Evolutionary conservation across 2,888 invertebrate genomes (phyloP), one percentile per base, ranked within the genome.

Genomic region (Machimus rusticus): DNA sequence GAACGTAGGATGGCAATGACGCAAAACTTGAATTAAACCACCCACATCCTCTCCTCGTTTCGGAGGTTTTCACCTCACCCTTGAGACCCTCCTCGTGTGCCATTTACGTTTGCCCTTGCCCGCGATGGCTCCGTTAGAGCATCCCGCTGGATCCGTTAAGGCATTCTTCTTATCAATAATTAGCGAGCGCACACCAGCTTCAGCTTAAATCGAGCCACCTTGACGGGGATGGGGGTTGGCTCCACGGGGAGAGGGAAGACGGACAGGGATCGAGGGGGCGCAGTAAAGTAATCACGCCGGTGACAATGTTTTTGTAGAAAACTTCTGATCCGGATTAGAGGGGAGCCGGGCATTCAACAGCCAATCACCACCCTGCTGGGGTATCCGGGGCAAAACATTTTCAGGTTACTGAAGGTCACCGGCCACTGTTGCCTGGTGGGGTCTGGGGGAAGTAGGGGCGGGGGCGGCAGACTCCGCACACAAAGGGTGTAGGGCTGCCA

Each of bases 1-100:
- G 37, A 84, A 74, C 74, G 84, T 84, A 84, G 84, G 84, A 84
- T 84, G 84, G 74, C 84, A 84, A 84, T 84, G 84, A 84, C 84
- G 84, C 84, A 84, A 84, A 84, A 84, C 51, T 84, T 84, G 66
- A 66, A 66, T 84, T 39, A 84, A 84, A 66, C 74, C 84, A 16
- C 84, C 66, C 74, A 66, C 39, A 19, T 28, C 51, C 46, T 46
- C 51, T 46, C 28, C 28, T 51, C 37, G 19, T 31, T 84, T 39
- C 28, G n/a, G 34, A 66, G 66, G n/a, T 84, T 66, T 37, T 74
- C 51, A 5, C 66, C 84, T 46, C 66, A 84, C 31, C 82, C 82
- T 55, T n/a, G 31, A n/a, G 82, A 51, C 31, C 66, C 9, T 84
- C 37, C 43, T 66, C 12, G 28, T 66, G 66, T 74, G 43, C 66